Base-by-base conservation (phyloP, 2,113 vertebrate genomes). In the Mesocricetus auratus region DNA sequence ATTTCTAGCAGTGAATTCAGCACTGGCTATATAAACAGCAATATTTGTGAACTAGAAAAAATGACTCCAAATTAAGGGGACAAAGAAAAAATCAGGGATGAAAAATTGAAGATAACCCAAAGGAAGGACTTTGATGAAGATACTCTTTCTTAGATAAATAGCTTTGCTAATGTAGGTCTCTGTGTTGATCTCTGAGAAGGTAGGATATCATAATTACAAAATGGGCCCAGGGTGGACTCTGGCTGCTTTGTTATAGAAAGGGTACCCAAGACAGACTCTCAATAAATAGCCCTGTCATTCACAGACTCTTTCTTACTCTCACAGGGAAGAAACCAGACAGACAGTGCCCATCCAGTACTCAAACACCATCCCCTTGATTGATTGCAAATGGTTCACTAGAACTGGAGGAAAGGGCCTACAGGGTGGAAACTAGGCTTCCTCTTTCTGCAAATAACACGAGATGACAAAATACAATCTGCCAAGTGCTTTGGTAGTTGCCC, bases 61-160 rank as follows among this genome's bases (percentile, higher is more conserved):
- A 17, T 89, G 77, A 69, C 3, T 62, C 13, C 64, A 89, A 94
- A 75, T 77, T 31, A 75, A 68, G 33, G 71, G 86, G 29, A 10
- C 42, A 74, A 68, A 82, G 62, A 93, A 73, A 22, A 89, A 91
- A 66, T 29, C 56, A 94, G 39, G 29, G 89, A 6, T 94, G 91
- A 95, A 68, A 82, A 93, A 92, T 77, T 81, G 60, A 73, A 93
- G 45, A 21, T 79, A 50, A 69, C 15, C 4, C 73, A 86, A 29
- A 83, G 83, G 68, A 95, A 36, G 7, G 60, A 62, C 53, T 89
- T 94, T 33, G 4, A 50, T 74, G 21, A 93, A 39, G 82, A 89
- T 90, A 36, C 4, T 95, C 56, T 92, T 95, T 66, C 69, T 86
- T 90, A 94, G 69, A 95, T 90, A 90, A 96, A 95, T 88, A 94